phyloP scores from a whole-genome alignment of 2,888 invertebrate genomes.

The Drosophila demipolita region DNA sequence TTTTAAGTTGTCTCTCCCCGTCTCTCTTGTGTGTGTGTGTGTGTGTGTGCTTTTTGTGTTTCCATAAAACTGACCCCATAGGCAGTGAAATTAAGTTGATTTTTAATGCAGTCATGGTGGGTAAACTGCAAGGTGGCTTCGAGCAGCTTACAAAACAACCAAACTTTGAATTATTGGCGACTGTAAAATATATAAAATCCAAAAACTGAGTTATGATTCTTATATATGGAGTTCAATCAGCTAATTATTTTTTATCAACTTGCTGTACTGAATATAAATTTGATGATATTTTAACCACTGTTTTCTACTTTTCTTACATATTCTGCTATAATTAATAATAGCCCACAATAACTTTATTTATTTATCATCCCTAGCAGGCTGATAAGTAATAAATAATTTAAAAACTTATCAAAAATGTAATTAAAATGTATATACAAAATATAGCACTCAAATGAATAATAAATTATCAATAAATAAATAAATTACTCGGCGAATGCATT shows the following conservation, averaged over 20 bases:
- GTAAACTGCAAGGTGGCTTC: slow-evolving; percentile 62
- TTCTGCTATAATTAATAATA: too few relatives aligned
- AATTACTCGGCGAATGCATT: not conserved
- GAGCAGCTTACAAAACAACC: slow-evolving; percentile 15
- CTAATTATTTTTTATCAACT: not conserved
- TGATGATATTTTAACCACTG: not conserved
- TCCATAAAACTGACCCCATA: slow-evolving; percentile 81
- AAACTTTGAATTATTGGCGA: slow-evolving; percentile 32
- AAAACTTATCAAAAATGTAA: not conserved
- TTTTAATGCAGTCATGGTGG: slow-evolving; percentile 80
- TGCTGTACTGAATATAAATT: not conserved
- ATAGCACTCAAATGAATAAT: not conserved
- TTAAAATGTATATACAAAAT: not conserved
- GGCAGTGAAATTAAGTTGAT: slow-evolving; percentile 82
- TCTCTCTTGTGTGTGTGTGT: slow-evolving; percentile 13
- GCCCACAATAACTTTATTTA: not conserved
- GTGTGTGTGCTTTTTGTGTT: slow-evolving; percentile 58
- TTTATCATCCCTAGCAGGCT: not conserved
- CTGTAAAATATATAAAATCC: slow-evolving; percentile 3
- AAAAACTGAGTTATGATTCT: slow-evolving; percentile 9
- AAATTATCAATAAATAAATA: not conserved
- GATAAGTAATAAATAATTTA: too few relatives aligned
- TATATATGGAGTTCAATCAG: not conserved
- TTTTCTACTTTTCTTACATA: too few relatives aligned
- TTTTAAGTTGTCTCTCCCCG: slow-evolving; percentile 35